Evolutionary conservation across 2,888 invertebrate genomes (phyloP), one percentile per base, ranked within the genome.

Genomic region (Cephus runcator): DNA sequence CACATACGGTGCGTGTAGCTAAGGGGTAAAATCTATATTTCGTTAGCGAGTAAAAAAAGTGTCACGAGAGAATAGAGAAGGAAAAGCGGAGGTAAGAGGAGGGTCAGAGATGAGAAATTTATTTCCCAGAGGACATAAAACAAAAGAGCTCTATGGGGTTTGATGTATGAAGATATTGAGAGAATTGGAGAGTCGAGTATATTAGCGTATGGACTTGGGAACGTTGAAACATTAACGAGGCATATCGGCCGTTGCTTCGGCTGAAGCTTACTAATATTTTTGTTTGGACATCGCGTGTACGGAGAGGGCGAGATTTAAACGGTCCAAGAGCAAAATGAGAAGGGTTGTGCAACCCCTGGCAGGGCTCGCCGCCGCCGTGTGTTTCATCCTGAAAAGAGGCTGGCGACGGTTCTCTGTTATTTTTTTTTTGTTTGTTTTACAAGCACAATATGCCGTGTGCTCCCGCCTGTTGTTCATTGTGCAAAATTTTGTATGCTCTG

Each of bases 21-120:
- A 9, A 56, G 56, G 56, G 56, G 56, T 56, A 56, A 23, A 56
- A 56, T 56, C 56, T 56, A 56, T 56, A 56, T 56, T 56, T 56
- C 56, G 56, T 56, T 56, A 56, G 56, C 9, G 23, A 23, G 56
- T 56, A 56, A 56, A 56, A 9, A 56, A 56, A 23, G 56, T 23
- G 23, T 9, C 23, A 2, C 75, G 34, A 75, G 79, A 75, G 79
- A 69, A 71, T 69, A 56, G 74, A 71, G 73, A 69, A 69, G 56
- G 34, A 30, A 74, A 79, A 34, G 73, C 30, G 30, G 34, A 68
- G 71, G 12, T 69, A 35, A n/a, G 75, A 12, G 33, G 76, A 69
- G 73, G 31, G 36, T 75, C 74, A 69, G 30, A 33, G 74, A 76
- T 73, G 71, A 69, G 76, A 69, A 23, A 56, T 56, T 56, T 56